Conservation (phyloP, 2,113 vertebrate species). For the Leptobrachium ailaonicum region DNA sequence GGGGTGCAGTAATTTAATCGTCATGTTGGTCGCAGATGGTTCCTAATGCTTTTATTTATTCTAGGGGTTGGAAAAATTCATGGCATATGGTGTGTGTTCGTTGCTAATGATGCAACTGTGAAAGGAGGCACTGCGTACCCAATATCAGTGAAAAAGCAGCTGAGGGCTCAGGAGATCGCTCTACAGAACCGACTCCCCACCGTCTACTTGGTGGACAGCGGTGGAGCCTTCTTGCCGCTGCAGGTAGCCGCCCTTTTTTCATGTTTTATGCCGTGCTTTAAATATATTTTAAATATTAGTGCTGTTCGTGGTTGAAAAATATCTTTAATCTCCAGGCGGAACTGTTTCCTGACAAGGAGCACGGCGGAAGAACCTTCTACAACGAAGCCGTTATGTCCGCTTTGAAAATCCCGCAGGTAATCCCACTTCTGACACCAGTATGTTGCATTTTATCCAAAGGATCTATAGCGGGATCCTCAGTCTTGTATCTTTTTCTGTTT, state of each 20-base stretch:
- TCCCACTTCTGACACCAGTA: not conserved
- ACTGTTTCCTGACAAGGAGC: slow-evolving; percentile 37
- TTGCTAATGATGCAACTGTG: slow-evolving; percentile 79
- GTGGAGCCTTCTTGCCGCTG: slow-evolving; percentile 81
- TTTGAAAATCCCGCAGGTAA: slow-evolving; percentile 34
- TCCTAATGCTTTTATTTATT: not conserved
- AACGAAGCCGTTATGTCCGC: slow-evolving; percentile 43
- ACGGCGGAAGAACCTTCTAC: slow-evolving; percentile 29
- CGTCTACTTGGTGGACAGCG: slow-evolving; percentile 79
- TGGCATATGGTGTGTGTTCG: slow-evolving; percentile 79
- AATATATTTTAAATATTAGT: not conserved
- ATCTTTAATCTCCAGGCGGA: slow-evolving; percentile 1
- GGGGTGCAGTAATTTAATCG: too few species aligned
- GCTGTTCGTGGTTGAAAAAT: not conserved
- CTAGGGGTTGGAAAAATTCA: slow-evolving; percentile 78
- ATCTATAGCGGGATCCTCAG: too few species aligned
- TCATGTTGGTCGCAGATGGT: too few species aligned
- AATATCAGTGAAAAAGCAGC: slow-evolving; percentile 81
- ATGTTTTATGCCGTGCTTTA: not conserved
- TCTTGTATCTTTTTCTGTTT: too few species aligned
- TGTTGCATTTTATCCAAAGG: not conserved
- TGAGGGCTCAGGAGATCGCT: slow-evolving; percentile 78
- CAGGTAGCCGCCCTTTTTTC: slow-evolving; percentile 1
- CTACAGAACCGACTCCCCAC: slow-evolving; percentile 77
- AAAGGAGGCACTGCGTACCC: slow-evolving; percentile 83